phyloP scores from a whole-genome alignment of 2,113 vertebrate species.

The Tretioscincus oriximinensis region DNA sequence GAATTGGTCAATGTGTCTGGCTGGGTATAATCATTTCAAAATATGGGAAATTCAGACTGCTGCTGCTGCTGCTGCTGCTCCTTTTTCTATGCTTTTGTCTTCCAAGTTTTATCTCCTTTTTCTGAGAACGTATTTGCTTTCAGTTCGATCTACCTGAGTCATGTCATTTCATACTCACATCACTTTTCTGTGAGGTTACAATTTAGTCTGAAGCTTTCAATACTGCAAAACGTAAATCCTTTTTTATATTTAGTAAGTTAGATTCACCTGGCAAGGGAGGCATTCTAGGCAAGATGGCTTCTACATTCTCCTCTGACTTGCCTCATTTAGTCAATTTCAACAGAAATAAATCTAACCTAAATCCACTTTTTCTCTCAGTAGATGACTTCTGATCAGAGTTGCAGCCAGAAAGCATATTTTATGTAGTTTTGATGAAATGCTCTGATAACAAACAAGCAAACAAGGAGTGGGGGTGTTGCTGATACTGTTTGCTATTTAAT shows the following conservation, averaged over 20 bases:
- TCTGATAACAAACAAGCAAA: too few species aligned
- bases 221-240: not conserved
- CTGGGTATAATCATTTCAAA: slow-evolving; percentile 19
- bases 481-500: not conserved
- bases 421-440: too few species aligned
- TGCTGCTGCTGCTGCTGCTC: too few species aligned
- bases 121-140: slow-evolving; percentile 2
- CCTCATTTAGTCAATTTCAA: slow-evolving; percentile 56
- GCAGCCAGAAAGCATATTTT: too few species aligned
- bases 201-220: too few species aligned
- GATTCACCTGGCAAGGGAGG: not conserved
- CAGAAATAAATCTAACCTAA: slow-evolving; percentile 40
- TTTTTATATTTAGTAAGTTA: not conserved
- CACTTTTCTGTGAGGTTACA: not conserved
- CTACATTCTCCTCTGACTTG: slow-evolving; percentile 62
- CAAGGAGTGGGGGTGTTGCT: too few species aligned
- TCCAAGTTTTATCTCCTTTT: not conserved
- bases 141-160: slow-evolving; percentile 12
- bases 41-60: not conserved
- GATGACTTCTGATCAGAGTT: not conserved
- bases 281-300: slow-evolving; percentile 48
- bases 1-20: not conserved
- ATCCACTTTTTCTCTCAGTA: accelerated
- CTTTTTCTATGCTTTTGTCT: not conserved
- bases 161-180: not conserved